Evolutionary conservation across 2,888 invertebrate genomes (phyloP).

Genomic region (Drosophila cognata): DNA sequence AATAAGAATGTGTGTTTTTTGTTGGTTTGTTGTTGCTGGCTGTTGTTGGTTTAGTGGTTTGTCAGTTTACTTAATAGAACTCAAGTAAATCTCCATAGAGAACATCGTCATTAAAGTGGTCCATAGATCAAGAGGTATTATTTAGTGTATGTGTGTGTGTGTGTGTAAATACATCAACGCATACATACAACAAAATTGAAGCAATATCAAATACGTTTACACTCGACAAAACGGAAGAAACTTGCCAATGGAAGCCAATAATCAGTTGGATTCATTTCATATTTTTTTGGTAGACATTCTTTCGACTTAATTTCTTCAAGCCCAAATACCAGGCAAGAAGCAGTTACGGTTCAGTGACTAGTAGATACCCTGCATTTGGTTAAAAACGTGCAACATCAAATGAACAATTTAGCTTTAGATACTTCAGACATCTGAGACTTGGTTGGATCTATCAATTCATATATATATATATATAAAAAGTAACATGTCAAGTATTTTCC

Average conservation of each 20-base stretch:
- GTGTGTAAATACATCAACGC: neutral
- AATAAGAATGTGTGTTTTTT: conserved; percentile 19
- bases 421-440: neutral
- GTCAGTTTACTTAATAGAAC: conserved; percentile 51
- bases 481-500: neutral
- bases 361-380: conserved; percentile 7
- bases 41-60: conserved; percentile 22
- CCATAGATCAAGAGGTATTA: conserved; percentile 78
- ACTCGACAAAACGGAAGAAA: conserved; percentile 12
- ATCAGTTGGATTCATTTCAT: neutral
- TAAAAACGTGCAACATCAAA: neutral
- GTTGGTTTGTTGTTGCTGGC: conserved; percentile 10
- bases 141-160: conserved; percentile 38
- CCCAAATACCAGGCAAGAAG: neutral
- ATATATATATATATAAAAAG: too few species aligned
- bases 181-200: neutral
- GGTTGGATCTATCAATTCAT: neutral
- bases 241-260: conserved; percentile 24
- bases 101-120: conserved; percentile 64
- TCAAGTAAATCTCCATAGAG: conserved; percentile 55
- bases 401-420: too few species aligned
- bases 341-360: neutral
- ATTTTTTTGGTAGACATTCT: conserved; percentile 2
- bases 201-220: neutral
- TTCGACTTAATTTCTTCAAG: neutral